Conservation (phyloP, 2,797 vertebrate species). For the Sparidentex hasta region DNA sequence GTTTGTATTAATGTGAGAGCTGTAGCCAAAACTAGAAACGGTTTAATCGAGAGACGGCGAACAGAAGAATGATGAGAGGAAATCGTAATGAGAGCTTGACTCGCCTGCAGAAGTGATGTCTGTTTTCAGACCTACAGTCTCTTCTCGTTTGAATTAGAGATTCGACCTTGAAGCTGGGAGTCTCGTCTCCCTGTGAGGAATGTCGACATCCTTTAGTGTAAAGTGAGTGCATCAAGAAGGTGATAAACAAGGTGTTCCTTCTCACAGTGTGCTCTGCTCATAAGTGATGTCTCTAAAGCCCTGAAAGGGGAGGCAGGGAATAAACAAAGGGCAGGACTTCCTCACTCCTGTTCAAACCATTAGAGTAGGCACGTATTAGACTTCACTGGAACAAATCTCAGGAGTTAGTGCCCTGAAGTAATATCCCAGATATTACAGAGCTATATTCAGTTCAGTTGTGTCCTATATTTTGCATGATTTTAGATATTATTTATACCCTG, state of each 20-base stretch:
- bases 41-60: background rate
- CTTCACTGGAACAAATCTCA: background rate
- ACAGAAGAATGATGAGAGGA: background rate
- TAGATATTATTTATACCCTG: background rate
- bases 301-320: background rate
- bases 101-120: background rate
- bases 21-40: background rate
- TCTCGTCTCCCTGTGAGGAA: background rate
- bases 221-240: background rate
- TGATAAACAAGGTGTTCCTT: constrained; percentile 16
- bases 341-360: background rate
- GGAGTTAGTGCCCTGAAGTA: background rate
- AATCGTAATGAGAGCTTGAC: background rate
- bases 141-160: background rate
- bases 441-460: background rate
- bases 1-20: background rate
- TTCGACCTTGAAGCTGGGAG: constrained; percentile 21
- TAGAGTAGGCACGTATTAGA: background rate
- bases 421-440: background rate
- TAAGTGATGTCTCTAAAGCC: background rate
- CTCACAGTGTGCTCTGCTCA: background rate
- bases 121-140: background rate
- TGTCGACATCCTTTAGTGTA: background rate
- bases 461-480: background rate
- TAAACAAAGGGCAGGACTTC: background rate